A percentile compares a stretch with the other conserved stretches of the same genome.
Evolutionary conservation across 2,888 invertebrate genomes (phyloP).

Genomic region (Sesamia inferens): DNA sequence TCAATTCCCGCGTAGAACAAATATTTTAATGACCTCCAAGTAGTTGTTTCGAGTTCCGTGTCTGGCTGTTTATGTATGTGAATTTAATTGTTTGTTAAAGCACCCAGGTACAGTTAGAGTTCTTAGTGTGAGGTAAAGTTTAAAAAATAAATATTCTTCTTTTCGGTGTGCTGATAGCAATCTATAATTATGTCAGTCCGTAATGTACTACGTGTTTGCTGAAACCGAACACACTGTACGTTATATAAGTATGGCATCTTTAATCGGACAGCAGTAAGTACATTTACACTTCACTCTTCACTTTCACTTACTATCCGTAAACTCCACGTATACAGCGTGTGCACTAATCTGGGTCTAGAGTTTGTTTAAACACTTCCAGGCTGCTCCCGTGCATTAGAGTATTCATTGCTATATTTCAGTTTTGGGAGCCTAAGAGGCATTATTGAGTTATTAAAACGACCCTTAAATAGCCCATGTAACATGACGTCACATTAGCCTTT

Average conservation of each 20-base stretch:
- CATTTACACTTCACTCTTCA: not conserved
- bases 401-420: not conserved
- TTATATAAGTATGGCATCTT: not conserved
- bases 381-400: not conserved
- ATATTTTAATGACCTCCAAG: no score
- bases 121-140: no score
- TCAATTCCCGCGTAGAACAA: no score
- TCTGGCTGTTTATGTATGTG: no score
- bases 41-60: no score
- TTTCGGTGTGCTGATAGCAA: no score
- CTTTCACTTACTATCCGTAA: no score
- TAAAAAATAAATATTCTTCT: not conserved
- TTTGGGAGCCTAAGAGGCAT: not conserved
- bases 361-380: not conserved
- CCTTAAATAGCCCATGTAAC: no score
- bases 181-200: not conserved
- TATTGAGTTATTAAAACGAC: not conserved
- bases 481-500: not conserved
- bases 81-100: no score
- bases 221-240: not conserved
- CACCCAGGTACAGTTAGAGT: no score
- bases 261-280: not conserved
- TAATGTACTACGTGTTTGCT: not conserved
- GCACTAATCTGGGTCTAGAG: not conserved
- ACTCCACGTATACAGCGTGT: not conserved